A percentile compares a stretch with the other conserved stretches of the same genome.
phyloP scores from a whole-genome alignment of 1,140 invertebrate species.

The Semibalanus balanoides region DNA sequence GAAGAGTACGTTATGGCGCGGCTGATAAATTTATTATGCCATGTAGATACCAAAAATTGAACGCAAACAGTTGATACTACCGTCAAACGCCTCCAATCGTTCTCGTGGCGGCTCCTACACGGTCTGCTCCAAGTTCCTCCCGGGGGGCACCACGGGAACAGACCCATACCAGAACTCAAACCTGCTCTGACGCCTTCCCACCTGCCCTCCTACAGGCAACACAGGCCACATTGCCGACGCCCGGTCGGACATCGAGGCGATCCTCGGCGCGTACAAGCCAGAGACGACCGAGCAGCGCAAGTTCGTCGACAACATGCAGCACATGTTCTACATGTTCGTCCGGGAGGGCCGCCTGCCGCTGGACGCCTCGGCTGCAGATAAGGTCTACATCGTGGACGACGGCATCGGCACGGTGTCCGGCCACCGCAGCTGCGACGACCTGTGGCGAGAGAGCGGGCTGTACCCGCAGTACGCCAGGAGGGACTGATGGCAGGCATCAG shows the following conservation, averaged over 20 bases:
- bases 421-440: neutral
- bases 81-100: too few relatives aligned
- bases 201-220: neutral
- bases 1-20: too few relatives aligned
- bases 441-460: neutral
- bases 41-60: too few relatives aligned
- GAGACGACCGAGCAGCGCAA: conserved; percentile 50
- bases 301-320: conserved; percentile 60
- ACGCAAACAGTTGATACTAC: too few relatives aligned
- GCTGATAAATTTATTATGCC: too few relatives aligned
- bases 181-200: too few relatives aligned
- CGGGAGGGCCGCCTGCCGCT: conserved; percentile 33
- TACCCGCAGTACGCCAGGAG: neutral
- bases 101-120: too few relatives aligned
- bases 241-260: conserved; percentile 54
- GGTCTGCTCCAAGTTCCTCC: too few relatives aligned
- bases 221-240: conserved; percentile 41
- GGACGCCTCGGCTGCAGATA: neutral
- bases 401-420: neutral
- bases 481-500: neutral
- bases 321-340: conserved; percentile 64
- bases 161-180: too few relatives aligned
- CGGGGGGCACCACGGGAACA: too few relatives aligned
- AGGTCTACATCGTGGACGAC: neutral
- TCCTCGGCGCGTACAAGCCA: conserved; percentile 55